These are phyloP conservation scores for Hemichromis elongatus DNA, from an alignment of 2,113 vertebrate species.

Conservation along the genomic window DNA sequence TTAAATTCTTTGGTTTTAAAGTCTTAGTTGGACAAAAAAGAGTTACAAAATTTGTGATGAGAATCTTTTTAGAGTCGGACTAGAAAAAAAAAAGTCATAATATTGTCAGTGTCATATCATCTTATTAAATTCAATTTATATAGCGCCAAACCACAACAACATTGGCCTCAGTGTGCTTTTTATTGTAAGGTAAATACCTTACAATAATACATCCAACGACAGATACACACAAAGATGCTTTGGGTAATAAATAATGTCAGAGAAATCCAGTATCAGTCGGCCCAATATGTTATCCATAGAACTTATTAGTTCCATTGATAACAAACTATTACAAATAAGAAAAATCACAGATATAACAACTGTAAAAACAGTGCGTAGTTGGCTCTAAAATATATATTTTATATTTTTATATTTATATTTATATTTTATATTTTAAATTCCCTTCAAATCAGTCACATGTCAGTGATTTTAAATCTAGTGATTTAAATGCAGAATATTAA, in stretches of 20 bases:
- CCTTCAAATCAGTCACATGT: background rate
- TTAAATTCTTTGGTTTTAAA: background rate
- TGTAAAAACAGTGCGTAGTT: background rate
- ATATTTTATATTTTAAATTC: too few species aligned
- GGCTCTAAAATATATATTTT: background rate
- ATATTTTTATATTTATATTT: too few species aligned
- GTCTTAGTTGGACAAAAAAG: background rate
- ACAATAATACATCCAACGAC: background rate
- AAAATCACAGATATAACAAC: background rate
- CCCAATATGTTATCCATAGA: background rate
- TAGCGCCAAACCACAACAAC: background rate
- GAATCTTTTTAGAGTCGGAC: background rate
- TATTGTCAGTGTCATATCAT: background rate
- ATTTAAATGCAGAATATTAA: background rate
- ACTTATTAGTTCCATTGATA: background rate
- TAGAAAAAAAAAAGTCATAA: background rate
- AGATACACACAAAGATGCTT: background rate
- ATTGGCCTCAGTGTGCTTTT: background rate
- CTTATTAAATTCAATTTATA: background rate
- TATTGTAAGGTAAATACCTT: background rate
- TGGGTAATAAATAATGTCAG: background rate
- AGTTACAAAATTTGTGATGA: background rate
- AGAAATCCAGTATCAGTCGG: background rate
- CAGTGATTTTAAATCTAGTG: background rate
- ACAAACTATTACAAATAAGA: too few species aligned